Conservation (phyloP, 2,797 vertebrate genomes). For the Rhinophrynus dorsalis region DNA sequence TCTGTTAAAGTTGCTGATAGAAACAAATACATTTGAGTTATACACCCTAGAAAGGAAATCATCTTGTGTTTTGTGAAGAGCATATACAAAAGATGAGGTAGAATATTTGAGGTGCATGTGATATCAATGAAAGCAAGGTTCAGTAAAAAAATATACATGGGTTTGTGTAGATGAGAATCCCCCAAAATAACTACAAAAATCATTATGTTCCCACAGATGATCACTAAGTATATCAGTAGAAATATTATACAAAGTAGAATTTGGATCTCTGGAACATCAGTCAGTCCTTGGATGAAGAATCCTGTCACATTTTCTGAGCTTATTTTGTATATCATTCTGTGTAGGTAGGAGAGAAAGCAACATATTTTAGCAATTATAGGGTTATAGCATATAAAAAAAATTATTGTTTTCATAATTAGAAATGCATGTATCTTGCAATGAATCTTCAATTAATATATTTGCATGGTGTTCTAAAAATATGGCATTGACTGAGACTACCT, state of each 20-base stretch:
- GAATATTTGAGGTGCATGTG: not conserved
- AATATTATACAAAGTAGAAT: not conserved
- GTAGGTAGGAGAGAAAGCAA: too few relatives aligned
- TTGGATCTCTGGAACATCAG: not conserved
- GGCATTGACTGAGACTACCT: too few relatives aligned
- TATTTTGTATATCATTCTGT: too few relatives aligned
- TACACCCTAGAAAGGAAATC: slow-evolving; percentile 3
- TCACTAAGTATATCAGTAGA: not conserved
- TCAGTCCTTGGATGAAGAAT: slow-evolving; percentile 3
- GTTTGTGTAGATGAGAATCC: not conserved
- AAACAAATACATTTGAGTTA: slow-evolving; percentile 3
- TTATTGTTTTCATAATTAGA: too few relatives aligned
- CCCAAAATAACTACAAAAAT: not conserved
- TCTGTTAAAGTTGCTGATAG: not conserved
- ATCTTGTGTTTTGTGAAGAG: slow-evolving; percentile 1
- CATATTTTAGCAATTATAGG: too few relatives aligned
- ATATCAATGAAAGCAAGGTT: slow-evolving; percentile 16
- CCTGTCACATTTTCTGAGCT: not conserved
- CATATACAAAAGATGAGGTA: not conserved
- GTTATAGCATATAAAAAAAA: too few relatives aligned
- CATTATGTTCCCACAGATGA: not conserved
- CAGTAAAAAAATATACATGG: slow-evolving; percentile 16
- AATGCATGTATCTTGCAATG: too few relatives aligned
- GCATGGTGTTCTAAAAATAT: too few relatives aligned
- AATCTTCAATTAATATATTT: too few relatives aligned